Conservation (phyloP, 2,888 invertebrate species). For the Dryomyza anilis region DNA sequence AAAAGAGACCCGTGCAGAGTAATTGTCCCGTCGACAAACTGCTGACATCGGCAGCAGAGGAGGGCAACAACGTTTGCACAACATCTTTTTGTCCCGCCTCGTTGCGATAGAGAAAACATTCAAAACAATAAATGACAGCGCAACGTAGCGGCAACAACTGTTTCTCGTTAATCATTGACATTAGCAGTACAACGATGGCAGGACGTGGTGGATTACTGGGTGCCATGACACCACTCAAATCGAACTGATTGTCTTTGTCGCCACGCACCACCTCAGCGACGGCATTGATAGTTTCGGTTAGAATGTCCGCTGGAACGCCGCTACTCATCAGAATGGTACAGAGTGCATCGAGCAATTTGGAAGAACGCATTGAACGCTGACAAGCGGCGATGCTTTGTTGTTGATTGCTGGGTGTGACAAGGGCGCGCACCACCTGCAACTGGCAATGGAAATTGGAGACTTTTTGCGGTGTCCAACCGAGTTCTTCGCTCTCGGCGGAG, state of each 20-base stretch:
- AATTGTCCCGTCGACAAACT: conserved; percentile 83
- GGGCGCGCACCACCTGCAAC: conserved; percentile 84
- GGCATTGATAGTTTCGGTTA: conserved; percentile 94
- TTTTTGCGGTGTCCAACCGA: conserved; percentile 91
- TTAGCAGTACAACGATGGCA: conserved; percentile 89
- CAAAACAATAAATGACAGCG: conserved; percentile 96
- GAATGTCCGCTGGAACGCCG: conserved; percentile 94
- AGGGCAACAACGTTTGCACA: conserved; percentile 90
- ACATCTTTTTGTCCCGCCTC: conserved; percentile 85
- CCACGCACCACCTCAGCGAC: conserved; percentile 92
- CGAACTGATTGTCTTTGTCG: conserved; percentile 88
- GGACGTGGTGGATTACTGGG: conserved; percentile 93
- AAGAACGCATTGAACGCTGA: conserved; percentile 86
- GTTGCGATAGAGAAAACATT: conserved; percentile 94
- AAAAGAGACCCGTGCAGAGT: conserved; percentile 90
- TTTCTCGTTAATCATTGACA: conserved; percentile 99
- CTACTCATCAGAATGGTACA: conserved; percentile 93
- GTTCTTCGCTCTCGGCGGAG: conserved; percentile 73
- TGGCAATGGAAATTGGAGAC: conserved; percentile 92
- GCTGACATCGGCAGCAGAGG: conserved; percentile 75
- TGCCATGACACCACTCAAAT: conserved; percentile 86
- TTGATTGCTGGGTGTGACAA: conserved; percentile 94
- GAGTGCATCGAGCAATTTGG: conserved; percentile 79
- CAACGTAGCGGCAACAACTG: conserved; percentile 90
- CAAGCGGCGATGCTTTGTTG: conserved; percentile 80